These are phyloP conservation scores for Parauchenoglanis punctatus DNA, from an alignment of 2,797 vertebrate species.

Conservation along the genomic window DNA sequence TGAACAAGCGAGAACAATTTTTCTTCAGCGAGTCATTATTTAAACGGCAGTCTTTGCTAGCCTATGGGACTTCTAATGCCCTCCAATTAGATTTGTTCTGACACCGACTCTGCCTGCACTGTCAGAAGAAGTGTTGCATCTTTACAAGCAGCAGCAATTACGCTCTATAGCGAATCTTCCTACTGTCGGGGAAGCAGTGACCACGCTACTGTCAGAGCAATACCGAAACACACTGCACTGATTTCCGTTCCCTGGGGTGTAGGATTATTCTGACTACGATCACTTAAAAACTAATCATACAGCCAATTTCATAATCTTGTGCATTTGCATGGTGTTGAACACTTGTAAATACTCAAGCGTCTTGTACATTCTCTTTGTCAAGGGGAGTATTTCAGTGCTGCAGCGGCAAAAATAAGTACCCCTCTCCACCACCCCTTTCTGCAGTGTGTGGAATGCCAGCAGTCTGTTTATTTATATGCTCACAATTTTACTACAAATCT, in stretches of 20 bases:
- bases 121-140: not conserved
- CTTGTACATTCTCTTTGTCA: not conserved
- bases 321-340: not conserved
- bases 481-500: not conserved
- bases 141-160: conserved; percentile 25
- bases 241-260: not conserved
- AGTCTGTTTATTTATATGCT: not conserved
- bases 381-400: not conserved
- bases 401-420: no score
- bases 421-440: not conserved
- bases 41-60: not conserved
- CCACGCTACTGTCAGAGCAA: not conserved
- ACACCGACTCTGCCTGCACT: conserved; percentile 2
- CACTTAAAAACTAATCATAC: not conserved
- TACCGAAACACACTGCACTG: not conserved
- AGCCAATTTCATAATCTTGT: not conserved
- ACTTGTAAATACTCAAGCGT: not conserved
- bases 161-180: not conserved
- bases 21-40: not conserved
- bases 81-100: conserved; percentile 1
- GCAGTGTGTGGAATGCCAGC: not conserved
- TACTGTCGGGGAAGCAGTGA: not conserved
- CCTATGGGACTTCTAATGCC: conserved; percentile 7
- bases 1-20: not conserved
- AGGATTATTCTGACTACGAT: not conserved